These are phyloP conservation scores for Lemur catta DNA, from an alignment of 2,797 vertebrate species.

Conservation along the genomic window DNA sequence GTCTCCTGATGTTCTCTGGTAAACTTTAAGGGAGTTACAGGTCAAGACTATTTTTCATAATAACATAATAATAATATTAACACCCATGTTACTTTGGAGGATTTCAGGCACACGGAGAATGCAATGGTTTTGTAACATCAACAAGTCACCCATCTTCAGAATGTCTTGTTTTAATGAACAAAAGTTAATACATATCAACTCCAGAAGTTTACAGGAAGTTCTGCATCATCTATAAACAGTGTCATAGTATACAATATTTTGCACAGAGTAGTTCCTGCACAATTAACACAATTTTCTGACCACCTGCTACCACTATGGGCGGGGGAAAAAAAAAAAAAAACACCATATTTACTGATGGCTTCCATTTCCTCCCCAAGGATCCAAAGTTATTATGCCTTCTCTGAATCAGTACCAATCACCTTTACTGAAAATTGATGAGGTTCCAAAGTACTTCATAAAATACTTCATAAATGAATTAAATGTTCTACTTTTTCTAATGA, in stretches of 20 bases:
- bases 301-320: no score
- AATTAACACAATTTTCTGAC: neutral
- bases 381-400: neutral
- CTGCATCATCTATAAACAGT: neutral
- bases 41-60: neutral
- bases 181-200: neutral
- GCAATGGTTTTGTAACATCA: neutral
- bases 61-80: no score
- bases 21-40: neutral
- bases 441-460: slow-evolving; percentile 38
- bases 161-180: neutral
- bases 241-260: neutral
- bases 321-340: neutral
- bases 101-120: neutral
- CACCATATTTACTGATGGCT: neutral
- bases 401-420: neutral
- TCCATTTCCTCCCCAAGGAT: neutral
- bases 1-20: neutral
- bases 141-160: neutral
- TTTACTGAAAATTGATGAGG: slow-evolving; percentile 18
- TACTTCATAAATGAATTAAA: neutral
- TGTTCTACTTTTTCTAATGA: neutral
- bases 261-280: neutral
- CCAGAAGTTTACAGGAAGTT: neutral
- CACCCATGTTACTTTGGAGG: neutral